Evolutionary conservation across 2,888 invertebrate genomes (phyloP).

Genomic region (Drosophila acutilabella): DNA sequence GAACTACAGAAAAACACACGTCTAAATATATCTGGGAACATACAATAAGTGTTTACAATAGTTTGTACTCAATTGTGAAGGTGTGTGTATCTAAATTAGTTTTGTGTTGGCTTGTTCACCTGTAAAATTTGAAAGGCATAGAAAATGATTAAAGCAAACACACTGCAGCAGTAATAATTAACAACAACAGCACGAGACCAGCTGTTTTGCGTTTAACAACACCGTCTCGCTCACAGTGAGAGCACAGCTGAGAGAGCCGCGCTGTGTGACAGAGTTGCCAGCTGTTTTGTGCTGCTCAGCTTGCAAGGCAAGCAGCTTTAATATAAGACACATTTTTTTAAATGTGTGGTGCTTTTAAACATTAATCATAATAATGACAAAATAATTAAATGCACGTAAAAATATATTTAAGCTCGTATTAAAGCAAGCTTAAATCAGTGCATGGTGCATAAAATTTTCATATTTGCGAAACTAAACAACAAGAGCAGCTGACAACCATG

Average conservation of each 20-base stretch:
- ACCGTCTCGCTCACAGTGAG: conserved; percentile 33
- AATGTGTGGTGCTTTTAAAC: not conserved
- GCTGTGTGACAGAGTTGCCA: conserved; percentile 50
- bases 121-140: conserved; percentile 29
- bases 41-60: conserved; percentile 7
- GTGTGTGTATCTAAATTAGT: conserved; percentile 37
- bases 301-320: not conserved
- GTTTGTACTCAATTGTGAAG: conserved; percentile 14
- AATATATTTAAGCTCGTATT: not conserved
- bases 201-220: conserved; percentile 66
- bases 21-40: conserved; percentile 1
- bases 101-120: conserved; percentile 24
- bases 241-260: conserved; percentile 24
- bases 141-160: conserved; percentile 44
- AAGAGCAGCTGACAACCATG: conserved; percentile 56
- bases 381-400: not conserved
- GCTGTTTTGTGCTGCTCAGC: not conserved
- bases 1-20: not conserved
- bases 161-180: not conserved
- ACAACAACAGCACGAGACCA: conserved; percentile 30
- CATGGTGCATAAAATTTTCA: no score
- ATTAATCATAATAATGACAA: not conserved
- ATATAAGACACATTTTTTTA: not conserved
- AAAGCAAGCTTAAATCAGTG: not conserved
- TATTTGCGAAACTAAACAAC: rapidly evolving